phyloP scores from a whole-genome alignment of 2,797 vertebrate species.

The Acrocephalus scirpaceus region DNA sequence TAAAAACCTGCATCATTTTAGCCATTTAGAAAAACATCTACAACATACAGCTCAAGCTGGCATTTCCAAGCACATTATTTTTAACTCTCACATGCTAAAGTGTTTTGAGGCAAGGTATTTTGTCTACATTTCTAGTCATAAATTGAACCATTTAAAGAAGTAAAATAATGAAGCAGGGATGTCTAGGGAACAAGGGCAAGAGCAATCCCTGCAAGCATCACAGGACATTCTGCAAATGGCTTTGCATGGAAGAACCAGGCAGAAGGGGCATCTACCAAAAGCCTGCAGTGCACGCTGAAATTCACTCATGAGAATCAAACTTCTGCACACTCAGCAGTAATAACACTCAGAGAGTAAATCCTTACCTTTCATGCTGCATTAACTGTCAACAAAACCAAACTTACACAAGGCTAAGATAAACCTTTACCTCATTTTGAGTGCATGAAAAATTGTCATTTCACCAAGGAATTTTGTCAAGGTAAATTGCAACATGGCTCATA shows the following conservation, averaged over 20 bases:
- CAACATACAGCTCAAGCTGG: background rate
- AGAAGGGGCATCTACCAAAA: background rate
- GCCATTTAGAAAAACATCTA: background rate
- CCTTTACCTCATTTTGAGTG: background rate
- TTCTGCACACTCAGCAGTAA: background rate
- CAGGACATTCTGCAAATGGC: background rate
- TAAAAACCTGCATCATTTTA: background rate
- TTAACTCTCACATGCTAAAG: background rate
- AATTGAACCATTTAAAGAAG: background rate
- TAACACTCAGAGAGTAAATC: background rate
- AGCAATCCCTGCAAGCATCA: background rate
- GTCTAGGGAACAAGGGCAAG: background rate
- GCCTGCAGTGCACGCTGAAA: background rate
- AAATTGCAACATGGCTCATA: background rate
- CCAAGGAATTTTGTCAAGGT: background rate
- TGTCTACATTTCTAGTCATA: background rate
- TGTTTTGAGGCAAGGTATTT: background rate
- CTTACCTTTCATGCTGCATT: background rate
- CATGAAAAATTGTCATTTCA: background rate
- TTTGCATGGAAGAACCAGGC: background rate
- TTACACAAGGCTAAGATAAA: background rate
- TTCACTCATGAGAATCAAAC: background rate
- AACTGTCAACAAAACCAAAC: background rate
- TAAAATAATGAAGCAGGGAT: background rate
- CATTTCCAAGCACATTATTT: background rate